Evolutionary conservation across 2,113 vertebrate genomes (phyloP).

Genomic region (Sinocyclocheilus anshuiensis): DNA sequence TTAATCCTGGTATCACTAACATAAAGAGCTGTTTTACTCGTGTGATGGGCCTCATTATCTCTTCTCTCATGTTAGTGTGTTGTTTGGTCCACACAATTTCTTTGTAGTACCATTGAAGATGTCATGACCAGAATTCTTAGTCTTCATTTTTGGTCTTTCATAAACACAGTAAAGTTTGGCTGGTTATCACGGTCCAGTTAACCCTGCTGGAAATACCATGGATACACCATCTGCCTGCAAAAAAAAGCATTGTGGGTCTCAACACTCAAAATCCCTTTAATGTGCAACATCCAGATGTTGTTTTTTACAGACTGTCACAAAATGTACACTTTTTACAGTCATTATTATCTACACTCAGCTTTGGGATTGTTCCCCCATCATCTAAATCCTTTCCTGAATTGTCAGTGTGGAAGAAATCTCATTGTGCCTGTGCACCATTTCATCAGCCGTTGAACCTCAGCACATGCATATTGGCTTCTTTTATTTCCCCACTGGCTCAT

Average conservation of each 20-base stretch:
- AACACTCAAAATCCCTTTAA: background rate
- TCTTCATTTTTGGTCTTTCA: background rate
- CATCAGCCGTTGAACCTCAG: background rate
- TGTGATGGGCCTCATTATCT: background rate
- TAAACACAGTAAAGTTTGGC: background rate
- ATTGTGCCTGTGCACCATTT: background rate
- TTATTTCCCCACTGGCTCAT: slow-evolving; percentile 3
- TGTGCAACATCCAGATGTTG: background rate
- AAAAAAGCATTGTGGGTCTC: background rate
- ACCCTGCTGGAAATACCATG: background rate
- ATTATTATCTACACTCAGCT: background rate
- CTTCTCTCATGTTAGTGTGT: background rate
- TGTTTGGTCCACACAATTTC: no score
- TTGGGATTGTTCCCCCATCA: background rate
- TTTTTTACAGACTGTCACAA: background rate
- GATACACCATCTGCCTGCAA: background rate
- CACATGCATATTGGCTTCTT: slow-evolving; percentile 11
- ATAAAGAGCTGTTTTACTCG: background rate
- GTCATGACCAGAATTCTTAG: background rate
- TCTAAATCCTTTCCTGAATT: background rate
- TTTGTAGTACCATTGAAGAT: background rate
- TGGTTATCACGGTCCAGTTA: background rate
- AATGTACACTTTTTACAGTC: background rate
- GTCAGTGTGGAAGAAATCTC: background rate
- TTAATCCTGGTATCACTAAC: background rate